Conservation (phyloP, 2,113 vertebrate species). For the Desmodus rotundus region DNA sequence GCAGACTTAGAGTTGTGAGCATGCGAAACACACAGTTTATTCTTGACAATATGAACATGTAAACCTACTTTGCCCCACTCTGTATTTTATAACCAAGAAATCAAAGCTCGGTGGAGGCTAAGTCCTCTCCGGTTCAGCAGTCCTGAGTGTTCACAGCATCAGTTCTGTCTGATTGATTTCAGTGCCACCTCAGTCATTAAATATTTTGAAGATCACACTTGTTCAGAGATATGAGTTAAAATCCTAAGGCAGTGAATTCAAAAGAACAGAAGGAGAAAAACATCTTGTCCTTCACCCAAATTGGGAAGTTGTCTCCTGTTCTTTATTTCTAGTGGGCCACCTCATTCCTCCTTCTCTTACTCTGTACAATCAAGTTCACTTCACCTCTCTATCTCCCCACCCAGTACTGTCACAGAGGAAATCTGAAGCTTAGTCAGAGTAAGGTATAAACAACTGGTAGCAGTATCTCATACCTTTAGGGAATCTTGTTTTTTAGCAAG, state of each 20-base stretch:
- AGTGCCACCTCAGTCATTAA: background rate
- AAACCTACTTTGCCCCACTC: background rate
- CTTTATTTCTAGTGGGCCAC: background rate
- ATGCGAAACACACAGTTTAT: background rate
- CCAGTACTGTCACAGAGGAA: background rate
- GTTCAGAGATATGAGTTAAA: background rate
- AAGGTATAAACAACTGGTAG: background rate
- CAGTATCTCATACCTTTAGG: background rate
- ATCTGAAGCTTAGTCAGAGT: background rate
- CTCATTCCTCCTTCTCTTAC: background rate
- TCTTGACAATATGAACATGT: background rate
- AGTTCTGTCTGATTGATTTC: background rate
- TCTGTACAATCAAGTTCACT: background rate
- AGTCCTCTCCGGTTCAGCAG: background rate
- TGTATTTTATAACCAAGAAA: background rate
- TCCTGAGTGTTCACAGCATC: background rate
- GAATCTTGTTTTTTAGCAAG: background rate
- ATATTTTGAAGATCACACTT: background rate
- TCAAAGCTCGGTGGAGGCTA: background rate
- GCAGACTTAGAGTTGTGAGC: background rate
- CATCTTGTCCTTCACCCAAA: background rate
- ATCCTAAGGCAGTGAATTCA: background rate
- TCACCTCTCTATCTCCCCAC: background rate
- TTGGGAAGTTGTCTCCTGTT: background rate
- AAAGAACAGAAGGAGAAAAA: background rate